Percentiles rank a stretch among this genome's conserved stretches.
Conservation (phyloP, 2,113 vertebrate species). For the Brienomyrus longianalis region DNA sequence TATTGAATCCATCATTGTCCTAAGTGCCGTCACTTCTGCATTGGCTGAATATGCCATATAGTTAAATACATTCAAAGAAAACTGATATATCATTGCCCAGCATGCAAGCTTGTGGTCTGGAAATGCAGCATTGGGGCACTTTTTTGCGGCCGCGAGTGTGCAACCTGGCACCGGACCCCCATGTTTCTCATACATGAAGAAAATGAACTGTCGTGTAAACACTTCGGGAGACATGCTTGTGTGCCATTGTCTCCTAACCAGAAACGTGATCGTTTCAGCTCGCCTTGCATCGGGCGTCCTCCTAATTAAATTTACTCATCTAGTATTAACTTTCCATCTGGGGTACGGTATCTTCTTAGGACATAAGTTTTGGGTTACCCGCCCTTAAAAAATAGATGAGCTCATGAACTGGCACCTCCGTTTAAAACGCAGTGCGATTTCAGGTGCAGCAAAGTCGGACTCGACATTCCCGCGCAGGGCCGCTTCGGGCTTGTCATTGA, state of each 20-base stretch:
- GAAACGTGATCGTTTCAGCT: slow-evolving; percentile 49
- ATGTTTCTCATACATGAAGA: not conserved
- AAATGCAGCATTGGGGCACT: not conserved
- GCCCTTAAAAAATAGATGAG: slow-evolving; percentile 56
- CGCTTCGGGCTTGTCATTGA: not conserved
- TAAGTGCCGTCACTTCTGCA: not conserved
- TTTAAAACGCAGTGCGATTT: slow-evolving; percentile 23
- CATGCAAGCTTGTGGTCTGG: not conserved
- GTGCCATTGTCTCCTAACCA: slow-evolving; percentile 33
- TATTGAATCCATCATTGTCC: not conserved
- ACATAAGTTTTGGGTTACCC: slow-evolving; percentile 58
- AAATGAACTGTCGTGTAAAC: slow-evolving; percentile 27
- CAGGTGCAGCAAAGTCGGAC: not conserved
- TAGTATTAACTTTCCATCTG: slow-evolving; percentile 49
- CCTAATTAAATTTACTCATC: slow-evolving; percentile 67
- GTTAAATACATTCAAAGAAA: not conserved
- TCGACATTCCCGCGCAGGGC: not conserved
- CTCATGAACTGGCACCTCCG: slow-evolving; percentile 41
- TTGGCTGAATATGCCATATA: not conserved
- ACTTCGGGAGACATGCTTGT: slow-evolving; percentile 34
- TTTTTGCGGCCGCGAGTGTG: not conserved
- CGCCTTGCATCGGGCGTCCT: slow-evolving; percentile 44
- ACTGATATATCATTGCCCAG: not conserved
- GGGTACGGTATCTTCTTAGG: slow-evolving; percentile 63
- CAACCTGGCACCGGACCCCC: not conserved